Conservation (phyloP, 23 tunicate species). For the Ascidia mentula region DNA sequence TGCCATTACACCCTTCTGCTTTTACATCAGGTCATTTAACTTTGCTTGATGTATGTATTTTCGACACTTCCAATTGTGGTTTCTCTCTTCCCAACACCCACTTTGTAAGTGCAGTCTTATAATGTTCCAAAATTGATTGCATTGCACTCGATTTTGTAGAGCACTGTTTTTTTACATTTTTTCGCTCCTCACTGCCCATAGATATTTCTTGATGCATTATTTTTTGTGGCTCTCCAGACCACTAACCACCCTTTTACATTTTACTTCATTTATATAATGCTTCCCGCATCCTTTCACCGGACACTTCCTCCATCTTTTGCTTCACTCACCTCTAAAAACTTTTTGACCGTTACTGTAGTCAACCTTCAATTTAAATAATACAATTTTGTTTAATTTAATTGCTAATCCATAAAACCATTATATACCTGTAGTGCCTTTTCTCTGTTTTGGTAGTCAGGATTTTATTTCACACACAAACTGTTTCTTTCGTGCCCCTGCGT, state of each 20-base stretch:
- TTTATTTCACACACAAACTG: too few relatives aligned
- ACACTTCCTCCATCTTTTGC: background rate
- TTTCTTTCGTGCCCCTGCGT: too few relatives aligned
- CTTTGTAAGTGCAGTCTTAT: background rate
- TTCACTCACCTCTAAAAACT: background rate
- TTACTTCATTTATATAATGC: background rate
- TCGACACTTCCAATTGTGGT: background rate
- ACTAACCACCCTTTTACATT: background rate
- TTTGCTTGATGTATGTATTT: background rate
- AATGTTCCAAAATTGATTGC: background rate
- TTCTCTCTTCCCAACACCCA: background rate
- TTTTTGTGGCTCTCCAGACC: background rate
- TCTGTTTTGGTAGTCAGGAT: too few relatives aligned
- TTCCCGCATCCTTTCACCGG: background rate
- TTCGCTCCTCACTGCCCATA: background rate
- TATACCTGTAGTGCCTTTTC: too few relatives aligned
- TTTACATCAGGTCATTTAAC: background rate
- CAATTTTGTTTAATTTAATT: too few relatives aligned
- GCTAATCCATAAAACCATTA: too few relatives aligned
- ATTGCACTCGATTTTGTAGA: background rate
- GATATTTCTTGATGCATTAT: background rate
- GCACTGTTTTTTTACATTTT: background rate
- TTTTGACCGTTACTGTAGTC: background rate
- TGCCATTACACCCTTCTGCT: background rate
- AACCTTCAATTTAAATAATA: too few relatives aligned